phyloP scores from a whole-genome alignment of 2,888 invertebrate genomes.

The Adela reaumurella region DNA sequence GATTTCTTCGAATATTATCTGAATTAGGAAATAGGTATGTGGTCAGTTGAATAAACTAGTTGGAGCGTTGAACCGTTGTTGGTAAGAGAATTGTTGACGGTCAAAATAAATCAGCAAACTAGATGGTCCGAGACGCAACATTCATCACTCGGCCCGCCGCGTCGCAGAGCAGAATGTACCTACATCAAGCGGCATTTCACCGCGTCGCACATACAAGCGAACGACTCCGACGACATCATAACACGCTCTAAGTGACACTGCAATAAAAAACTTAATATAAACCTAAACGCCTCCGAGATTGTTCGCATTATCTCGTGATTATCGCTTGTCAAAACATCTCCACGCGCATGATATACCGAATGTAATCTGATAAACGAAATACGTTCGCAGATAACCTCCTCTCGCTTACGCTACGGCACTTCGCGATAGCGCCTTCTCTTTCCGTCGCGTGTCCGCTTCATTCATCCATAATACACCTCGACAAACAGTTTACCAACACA shows the following conservation, averaged over 20 bases:
- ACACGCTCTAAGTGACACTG: conserved; percentile 9
- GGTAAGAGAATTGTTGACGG: too few species aligned
- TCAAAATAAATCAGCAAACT: not conserved
- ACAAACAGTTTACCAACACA: conserved; percentile 56
- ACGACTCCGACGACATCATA: not conserved
- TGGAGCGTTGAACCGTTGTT: too few species aligned
- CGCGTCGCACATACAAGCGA: not conserved
- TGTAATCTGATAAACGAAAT: conserved; percentile 61
- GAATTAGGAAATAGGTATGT: too few species aligned
- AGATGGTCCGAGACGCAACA: not conserved
- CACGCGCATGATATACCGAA: conserved; percentile 58
- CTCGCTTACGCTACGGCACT: conserved; percentile 4
- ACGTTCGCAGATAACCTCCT: conserved; percentile 18
- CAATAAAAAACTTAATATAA: conserved; percentile 52
- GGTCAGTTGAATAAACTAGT: too few species aligned
- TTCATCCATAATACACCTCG: conserved; percentile 55
- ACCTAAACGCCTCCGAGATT: conserved; percentile 52
- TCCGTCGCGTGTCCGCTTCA: conserved; percentile 50
- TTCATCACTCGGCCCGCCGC: not conserved
- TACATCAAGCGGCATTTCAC: not conserved
- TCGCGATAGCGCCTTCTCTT: conserved; percentile 20
- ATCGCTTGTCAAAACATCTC: conserved; percentile 60
- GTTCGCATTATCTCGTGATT: conserved; percentile 56
- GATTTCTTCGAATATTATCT: too few species aligned
- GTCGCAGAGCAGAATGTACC: not conserved